These are phyloP conservation scores for Dryobates pubescens DNA, from an alignment of 2,797 vertebrate genomes.

Conservation along the genomic window DNA sequence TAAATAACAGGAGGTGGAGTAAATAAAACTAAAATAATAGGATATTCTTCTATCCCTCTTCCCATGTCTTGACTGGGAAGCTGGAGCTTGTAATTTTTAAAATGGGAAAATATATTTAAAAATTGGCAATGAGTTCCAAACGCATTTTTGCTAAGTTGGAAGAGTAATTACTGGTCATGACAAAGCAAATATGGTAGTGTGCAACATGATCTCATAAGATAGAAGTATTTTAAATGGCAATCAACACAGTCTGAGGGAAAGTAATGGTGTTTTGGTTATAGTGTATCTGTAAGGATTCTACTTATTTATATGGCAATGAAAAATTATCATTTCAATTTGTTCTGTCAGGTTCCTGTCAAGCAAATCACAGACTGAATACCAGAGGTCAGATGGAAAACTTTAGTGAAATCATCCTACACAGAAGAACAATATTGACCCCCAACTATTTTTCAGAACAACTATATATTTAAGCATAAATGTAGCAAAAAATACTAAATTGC, in stretches of 20 bases:
- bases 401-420: background rate
- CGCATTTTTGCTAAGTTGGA: background rate
- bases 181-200: background rate
- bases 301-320: background rate
- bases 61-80: background rate
- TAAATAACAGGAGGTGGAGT: background rate
- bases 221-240: constrained; percentile 50
- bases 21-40: background rate
- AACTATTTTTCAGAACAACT: background rate
- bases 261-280: background rate
- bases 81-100: background rate
- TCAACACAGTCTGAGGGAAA: constrained; percentile 16
- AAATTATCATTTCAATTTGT: constrained; percentile 20
- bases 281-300: background rate
- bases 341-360: constrained; percentile 3
- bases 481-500: background rate
- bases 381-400: background rate
- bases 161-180: background rate
- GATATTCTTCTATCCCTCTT: background rate
- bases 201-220: background rate
- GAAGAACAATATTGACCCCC: background rate
- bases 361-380: background rate
- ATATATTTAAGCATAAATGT: background rate
- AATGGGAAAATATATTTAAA: background rate
- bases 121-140: background rate